Base-by-base conservation (phyloP, 2,113 vertebrate species). In the Mus spicilegus region DNA sequence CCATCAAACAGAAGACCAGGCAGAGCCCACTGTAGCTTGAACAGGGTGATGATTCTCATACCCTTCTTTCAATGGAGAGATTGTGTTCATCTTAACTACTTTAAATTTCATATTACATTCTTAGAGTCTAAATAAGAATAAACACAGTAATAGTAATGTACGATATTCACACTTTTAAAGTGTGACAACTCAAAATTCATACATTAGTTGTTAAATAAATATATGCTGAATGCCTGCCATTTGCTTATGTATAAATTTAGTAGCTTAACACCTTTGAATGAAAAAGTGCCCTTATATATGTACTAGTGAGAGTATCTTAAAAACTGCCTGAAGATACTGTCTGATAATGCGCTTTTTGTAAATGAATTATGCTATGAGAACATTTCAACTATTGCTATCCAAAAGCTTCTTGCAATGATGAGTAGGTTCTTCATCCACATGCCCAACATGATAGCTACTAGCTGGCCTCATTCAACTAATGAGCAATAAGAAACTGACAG, bases 171-270 rank as follows among this genome's bases (percentile, higher is more conserved):
- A 70, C 39, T 94, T 92, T 63, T 42, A 81, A 96, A 94, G 56
- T 75, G 14, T 94, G 91, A 56, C 26, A 95, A 95, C 11, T 93
- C 81, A 94, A 78, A 80, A 46, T 58, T 72, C 58, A 72, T 91
- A 49, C 26, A 61, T 89, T 90, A 65, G 19, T 92, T 46, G 87
- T 76, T 96, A 73, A 93, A 24, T 76, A 93, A 88, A 67, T 92
- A 95, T 49, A 76, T 80, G 92, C 20, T 69, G 36, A 94, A 49
- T 69, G 51, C 2, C 77, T 88, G 84, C 49, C 84, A 76, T 65
- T 58, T 95, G 51, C 39, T 54, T 36, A 77, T 54, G 28, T 89
- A 91, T 94, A 95, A 94, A 75, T 92, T 87, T 87, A 65, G 26
- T 70, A 86, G 9, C 46, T 94, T 94, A 95, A 87, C 61, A 91